These are phyloP conservation scores for Agrenia bidenticulata DNA, from an alignment of 2,888 invertebrate genomes.

Conservation along the genomic window DNA sequence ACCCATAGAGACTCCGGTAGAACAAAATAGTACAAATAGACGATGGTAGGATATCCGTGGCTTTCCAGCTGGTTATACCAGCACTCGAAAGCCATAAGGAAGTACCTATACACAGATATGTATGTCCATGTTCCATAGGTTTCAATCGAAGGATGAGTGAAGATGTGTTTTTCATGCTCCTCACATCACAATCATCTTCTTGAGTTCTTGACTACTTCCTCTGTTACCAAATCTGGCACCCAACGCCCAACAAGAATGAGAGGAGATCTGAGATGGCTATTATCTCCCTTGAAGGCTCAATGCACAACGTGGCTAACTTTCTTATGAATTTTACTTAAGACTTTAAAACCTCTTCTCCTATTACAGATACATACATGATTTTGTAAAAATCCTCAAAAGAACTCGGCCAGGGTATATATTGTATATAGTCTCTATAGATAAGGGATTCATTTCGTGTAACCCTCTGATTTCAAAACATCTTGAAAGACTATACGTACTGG, in stretches of 20 bases:
- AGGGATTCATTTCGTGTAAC: conserved; percentile 5
- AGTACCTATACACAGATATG: too few species aligned
- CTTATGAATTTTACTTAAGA: conserved; percentile 3
- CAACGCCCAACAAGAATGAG: background rate
- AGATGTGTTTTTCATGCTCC: background rate
- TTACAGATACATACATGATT: background rate
- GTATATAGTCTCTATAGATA: background rate
- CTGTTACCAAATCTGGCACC: conserved; percentile 5
- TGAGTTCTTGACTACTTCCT: background rate
- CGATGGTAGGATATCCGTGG: too few species aligned
- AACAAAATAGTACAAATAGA: too few species aligned
- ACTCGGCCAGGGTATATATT: background rate
- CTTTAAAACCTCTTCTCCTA: background rate
- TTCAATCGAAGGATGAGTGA: too few species aligned
- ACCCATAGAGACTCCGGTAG: background rate
- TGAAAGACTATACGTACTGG: background rate
- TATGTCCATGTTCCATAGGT: too few species aligned
- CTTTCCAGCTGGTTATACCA: too few species aligned
- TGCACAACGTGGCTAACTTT: conserved; percentile 15
- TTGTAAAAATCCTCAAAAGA: too few species aligned
- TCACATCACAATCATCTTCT: background rate
- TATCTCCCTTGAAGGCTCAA: conserved; percentile 11
- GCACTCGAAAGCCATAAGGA: too few species aligned
- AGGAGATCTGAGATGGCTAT: background rate
- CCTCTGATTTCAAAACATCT: conserved; percentile 5